Evolutionary conservation across 2,113 vertebrate species (phyloP).

Genomic region (Pituophis catenifer): DNA sequence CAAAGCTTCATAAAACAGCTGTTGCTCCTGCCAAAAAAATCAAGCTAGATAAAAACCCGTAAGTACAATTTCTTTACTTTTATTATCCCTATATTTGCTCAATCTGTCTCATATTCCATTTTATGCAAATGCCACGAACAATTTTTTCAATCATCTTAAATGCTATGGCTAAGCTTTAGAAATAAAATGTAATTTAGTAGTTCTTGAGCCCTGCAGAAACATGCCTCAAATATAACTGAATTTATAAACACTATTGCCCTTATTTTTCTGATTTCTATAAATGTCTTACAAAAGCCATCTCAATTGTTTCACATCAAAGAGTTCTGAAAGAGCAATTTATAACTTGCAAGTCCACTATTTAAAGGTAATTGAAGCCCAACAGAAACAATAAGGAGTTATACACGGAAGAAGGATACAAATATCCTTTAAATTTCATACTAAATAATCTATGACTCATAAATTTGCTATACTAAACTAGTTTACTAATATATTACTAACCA

Average conservation of each 20-base stretch:
- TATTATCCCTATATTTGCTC: conserved; percentile 27
- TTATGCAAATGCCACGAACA: conserved; percentile 32
- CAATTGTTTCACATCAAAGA: background rate
- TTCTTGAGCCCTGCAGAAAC: conserved; percentile 36
- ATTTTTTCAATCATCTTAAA: conserved; percentile 35
- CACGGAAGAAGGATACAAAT: background rate
- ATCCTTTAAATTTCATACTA: background rate
- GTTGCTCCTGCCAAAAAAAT: conserved; percentile 76
- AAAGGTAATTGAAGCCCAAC: background rate
- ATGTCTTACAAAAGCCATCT: background rate
- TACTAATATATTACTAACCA: background rate
- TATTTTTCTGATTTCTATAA: background rate
- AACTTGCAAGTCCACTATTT: background rate
- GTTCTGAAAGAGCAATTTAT: background rate
- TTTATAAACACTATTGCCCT: background rate
- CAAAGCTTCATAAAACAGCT: conserved; percentile 69
- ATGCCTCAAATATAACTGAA: background rate
- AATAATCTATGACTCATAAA: background rate
- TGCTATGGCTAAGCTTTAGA: background rate
- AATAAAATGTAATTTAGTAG: conserved; percentile 20
- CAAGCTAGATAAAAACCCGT: conserved; percentile 76
- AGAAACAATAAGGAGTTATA: background rate
- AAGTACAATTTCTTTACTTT: conserved; percentile 56
- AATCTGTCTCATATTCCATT: conserved; percentile 13
- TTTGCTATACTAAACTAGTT: background rate